Evolutionary conservation across 2,113 vertebrate species (phyloP).

Genomic region (Nyctereutes procyonoides): DNA sequence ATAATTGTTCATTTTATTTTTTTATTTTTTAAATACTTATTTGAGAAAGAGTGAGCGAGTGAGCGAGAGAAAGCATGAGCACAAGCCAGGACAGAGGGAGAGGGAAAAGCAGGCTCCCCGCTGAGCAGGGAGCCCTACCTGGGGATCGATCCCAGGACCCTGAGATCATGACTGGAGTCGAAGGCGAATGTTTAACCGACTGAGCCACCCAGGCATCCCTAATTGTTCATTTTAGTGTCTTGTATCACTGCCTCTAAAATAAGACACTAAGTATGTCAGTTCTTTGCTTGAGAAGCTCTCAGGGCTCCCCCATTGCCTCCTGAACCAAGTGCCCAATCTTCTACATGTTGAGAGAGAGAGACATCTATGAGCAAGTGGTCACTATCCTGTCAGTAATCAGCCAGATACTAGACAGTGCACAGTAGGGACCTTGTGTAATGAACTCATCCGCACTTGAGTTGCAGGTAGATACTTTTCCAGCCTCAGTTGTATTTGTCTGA

Average conservation of each 20-base stretch:
- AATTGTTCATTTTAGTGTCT: background rate
- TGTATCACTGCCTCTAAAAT: background rate
- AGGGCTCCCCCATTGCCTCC: background rate
- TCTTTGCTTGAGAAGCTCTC: background rate
- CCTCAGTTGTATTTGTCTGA: background rate
- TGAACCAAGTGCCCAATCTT: background rate
- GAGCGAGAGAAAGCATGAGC: too few species aligned
- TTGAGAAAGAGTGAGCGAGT: too few species aligned
- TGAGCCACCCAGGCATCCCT: background rate
- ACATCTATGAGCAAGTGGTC: background rate
- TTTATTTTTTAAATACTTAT: too few species aligned
- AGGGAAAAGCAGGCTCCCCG: too few species aligned
- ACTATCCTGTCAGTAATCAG: background rate
- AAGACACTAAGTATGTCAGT: background rate
- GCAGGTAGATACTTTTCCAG: background rate
- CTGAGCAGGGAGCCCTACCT: too few species aligned
- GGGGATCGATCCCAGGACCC: too few species aligned
- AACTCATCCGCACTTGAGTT: background rate
- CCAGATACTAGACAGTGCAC: background rate
- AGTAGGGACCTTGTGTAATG: background rate
- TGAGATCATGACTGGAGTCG: too few species aligned
- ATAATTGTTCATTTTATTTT: background rate
- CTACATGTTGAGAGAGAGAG: background rate
- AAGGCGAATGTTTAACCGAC: too few species aligned
- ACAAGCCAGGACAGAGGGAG: too few species aligned